phyloP scores from a whole-genome alignment of 2,797 vertebrate genomes.

The Prionace glauca region DNA sequence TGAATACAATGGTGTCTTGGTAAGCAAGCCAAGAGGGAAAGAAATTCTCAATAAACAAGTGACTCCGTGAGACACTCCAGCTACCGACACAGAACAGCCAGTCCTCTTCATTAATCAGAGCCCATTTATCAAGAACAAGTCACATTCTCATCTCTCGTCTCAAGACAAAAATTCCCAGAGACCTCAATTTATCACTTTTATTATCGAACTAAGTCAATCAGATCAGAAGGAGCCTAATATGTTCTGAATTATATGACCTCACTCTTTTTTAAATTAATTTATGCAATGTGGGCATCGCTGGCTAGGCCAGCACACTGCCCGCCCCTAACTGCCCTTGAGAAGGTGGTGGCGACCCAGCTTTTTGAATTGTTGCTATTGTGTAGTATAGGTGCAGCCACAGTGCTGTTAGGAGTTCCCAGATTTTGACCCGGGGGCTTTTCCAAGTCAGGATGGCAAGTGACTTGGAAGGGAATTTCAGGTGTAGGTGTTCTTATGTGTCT shows the following conservation, averaged over 20 bases:
- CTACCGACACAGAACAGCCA: neutral
- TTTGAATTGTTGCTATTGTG: no score
- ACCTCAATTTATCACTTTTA: neutral
- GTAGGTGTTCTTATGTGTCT: no score
- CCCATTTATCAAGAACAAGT: neutral
- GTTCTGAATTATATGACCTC: neutral
- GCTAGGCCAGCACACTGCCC: no score
- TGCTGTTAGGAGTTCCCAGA: no score
- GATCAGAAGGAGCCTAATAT: no score
- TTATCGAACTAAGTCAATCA: neutral
- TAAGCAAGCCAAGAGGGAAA: neutral
- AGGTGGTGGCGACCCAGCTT: no score
- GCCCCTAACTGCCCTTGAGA: no score
- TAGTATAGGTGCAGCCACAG: no score
- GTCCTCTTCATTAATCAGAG: neutral
- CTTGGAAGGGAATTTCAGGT: no score
- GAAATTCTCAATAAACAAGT: neutral
- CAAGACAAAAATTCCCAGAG: neutral
- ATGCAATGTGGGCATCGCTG: no score
- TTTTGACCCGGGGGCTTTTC: no score
- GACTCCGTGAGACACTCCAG: neutral
- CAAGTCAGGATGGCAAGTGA: no score
- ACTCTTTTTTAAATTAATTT: neutral
- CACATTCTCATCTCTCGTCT: neutral
- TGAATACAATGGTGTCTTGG: neutral